Base-by-base conservation (phyloP, 2,797 vertebrate species). In the Chelmon rostratus region DNA sequence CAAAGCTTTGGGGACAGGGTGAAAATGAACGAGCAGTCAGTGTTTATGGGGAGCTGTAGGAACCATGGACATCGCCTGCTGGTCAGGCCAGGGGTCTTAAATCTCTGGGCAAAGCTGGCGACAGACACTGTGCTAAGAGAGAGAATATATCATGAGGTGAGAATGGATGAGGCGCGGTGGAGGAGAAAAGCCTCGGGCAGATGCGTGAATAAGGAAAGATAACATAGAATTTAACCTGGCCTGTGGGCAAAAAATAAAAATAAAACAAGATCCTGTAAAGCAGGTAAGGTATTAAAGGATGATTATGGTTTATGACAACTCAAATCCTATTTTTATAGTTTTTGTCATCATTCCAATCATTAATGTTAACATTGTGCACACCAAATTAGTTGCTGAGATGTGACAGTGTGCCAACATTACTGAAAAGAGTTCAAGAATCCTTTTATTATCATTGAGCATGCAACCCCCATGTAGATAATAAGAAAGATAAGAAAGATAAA, bases 11-110 rank as follows among this genome's bases (percentile, higher is more conserved):
- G 70, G 72, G 78, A 83, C 65, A 44, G 47, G 42, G 38, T 42
- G 75, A 57, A 63, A 89, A 85, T 80, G 52, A 86, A 88, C 73
- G 64, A 58, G 71, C 25, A 74, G 66, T 38, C 76, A 86, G 72
- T 58, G 79, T 86, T 89, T 81, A 83, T 54, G 49, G 65, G 65
- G 16, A 46, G 65, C 37, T 49, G 72, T 49, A 18, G 70, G 69
- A 68, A 70, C 70, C 6, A 3, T 38, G 63, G 68, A 78, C 84
- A 71, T 83, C 66, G 50, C 61, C 78, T 49, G 63, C 44, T 66
- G 72, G 69, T 68, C 70, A 40, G n/a, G 58, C 59, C 11, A 47
- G 52, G 47, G 73, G 78, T 70, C 68, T 89, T 80, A 79, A 89
- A 87, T 87, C 79, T 85, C 5, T 0, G 4, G 50, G 73, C 62